Base-by-base conservation (phyloP, 2,888 invertebrate genomes). In the Perizoma affinitatum region DNA sequence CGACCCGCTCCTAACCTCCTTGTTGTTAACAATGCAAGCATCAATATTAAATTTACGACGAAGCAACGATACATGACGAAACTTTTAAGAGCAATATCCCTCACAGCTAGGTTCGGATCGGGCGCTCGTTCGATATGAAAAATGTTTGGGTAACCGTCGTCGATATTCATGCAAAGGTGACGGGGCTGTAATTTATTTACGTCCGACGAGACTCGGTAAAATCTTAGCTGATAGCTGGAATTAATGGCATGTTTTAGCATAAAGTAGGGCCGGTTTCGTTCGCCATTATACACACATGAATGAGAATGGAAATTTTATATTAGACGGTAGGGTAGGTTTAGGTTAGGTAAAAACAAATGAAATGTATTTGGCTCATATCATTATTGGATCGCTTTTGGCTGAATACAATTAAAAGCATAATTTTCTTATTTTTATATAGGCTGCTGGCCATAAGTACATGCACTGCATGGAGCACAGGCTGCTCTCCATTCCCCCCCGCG, bases 41-140 rank as follows among this genome's bases (percentile, higher is more conserved):
- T 81, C 79, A 82, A 86, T 88, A 86, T 87, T 83, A 86, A 81
- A 86, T 85, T 85, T 85, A 79, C 79, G 79, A 65, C 70, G 71
- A 81, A 75, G 79, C 80, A 88, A 85, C 82, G 87, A 86, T 84
- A 87, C 83, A 88, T 84, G 72, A 78, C 68, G 73, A 79, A 80
- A 84, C 79, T 86, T 87, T 83, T 81, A 81, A 81, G 81, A 82
- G 81, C 82, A 86, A 86, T 87, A 87, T 84, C 79, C 75, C 78
- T 80, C 76, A 22, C 22, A 71, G 74, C 69, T 72, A 74, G 73
- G 76, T 76, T 77, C 74, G 67, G 71, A 54, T 55, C 59, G 52
- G 50, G 74, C 77, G 78, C 77, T 79, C 80, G 75, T 80, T 78
- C 72, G 73, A 75, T 76, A 83, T 85, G 85, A 83, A 85, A 83